These are phyloP conservation scores for Standfussiana lucernea DNA, from an alignment of 2,888 invertebrate species.

Conservation along the genomic window DNA sequence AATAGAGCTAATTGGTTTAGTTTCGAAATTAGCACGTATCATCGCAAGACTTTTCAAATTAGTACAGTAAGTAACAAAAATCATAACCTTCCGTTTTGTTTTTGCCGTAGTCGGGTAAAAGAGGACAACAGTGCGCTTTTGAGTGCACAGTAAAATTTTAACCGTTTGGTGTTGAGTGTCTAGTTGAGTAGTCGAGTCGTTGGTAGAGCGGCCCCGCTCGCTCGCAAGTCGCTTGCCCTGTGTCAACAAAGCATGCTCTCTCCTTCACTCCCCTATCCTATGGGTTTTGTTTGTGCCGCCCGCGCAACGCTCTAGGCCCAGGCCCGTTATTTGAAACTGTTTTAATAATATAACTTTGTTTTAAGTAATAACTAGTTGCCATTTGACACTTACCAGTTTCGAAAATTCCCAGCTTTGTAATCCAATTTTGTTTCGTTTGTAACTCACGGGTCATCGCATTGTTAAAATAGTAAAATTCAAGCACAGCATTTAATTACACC, in stretches of 20 bases:
- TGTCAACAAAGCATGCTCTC: slow-evolving; percentile 87
- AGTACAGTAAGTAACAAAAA: slow-evolving; percentile 41
- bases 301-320: slow-evolving; percentile 71
- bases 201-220: slow-evolving; percentile 66
- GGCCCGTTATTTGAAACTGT: slow-evolving; percentile 70
- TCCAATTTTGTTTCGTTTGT: slow-evolving; percentile 78
- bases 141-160: slow-evolving; percentile 67
- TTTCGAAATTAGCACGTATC: slow-evolving; percentile 50
- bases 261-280: slow-evolving; percentile 83
- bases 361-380: slow-evolving; percentile 34
- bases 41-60: slow-evolving; percentile 58
- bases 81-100: slow-evolving; percentile 29
- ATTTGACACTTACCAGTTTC: slow-evolving; percentile 78
- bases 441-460: slow-evolving; percentile 77
- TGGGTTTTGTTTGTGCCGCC: slow-evolving; percentile 82
- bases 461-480: slow-evolving; percentile 69
- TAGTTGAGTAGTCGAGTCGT: slow-evolving; percentile 65
- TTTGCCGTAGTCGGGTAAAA: slow-evolving; percentile 37
- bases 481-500: slow-evolving; percentile 72
- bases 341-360: slow-evolving; percentile 32
- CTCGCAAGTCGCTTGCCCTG: slow-evolving; percentile 77
- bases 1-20: slow-evolving; percentile 47
- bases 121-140: slow-evolving; percentile 73
- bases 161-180: slow-evolving; percentile 57
- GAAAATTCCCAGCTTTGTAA: slow-evolving; percentile 78